Evolutionary conservation across 2,888 invertebrate genomes (phyloP).

Genomic region (Molorchus minor): DNA sequence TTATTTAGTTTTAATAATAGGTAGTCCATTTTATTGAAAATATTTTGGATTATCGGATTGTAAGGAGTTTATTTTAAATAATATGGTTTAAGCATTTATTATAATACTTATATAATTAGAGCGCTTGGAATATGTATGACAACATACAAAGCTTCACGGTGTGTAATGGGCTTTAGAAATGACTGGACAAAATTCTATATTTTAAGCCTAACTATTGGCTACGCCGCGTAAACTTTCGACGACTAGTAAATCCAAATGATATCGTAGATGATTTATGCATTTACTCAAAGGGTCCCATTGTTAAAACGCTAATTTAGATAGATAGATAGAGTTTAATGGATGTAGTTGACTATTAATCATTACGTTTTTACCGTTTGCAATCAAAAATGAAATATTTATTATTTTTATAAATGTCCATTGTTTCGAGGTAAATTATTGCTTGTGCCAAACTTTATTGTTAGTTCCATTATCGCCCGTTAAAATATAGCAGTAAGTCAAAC

Average conservation of each 20-base stretch:
- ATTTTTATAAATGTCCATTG: constrained; percentile 33
- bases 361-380: constrained; percentile 25
- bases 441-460: constrained; percentile 1
- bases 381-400: constrained; percentile 33
- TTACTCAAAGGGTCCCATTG: constrained; percentile 17
- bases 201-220: constrained; percentile 15
- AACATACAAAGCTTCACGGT: constrained; percentile 25
- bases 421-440: constrained; percentile 26
- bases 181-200: constrained; percentile 1
- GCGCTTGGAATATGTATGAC: no score
- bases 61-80: no score
- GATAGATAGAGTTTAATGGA: constrained; percentile 35
- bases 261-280: constrained; percentile 25
- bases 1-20: no score
- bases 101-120: no score
- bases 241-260: constrained; percentile 21
- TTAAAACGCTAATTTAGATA: constrained; percentile 31
- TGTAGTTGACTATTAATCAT: constrained; percentile 31
- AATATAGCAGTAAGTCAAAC: no score
- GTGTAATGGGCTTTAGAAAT: constrained; percentile 3
- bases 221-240: constrained; percentile 3
- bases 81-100: no score
- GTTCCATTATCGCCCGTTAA: constrained; percentile 10
- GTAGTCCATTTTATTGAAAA: no score
- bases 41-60: no score